These are phyloP conservation scores for Drosophila nebulosa DNA, from an alignment of 1,140 invertebrate genomes.

Conservation along the genomic window DNA sequence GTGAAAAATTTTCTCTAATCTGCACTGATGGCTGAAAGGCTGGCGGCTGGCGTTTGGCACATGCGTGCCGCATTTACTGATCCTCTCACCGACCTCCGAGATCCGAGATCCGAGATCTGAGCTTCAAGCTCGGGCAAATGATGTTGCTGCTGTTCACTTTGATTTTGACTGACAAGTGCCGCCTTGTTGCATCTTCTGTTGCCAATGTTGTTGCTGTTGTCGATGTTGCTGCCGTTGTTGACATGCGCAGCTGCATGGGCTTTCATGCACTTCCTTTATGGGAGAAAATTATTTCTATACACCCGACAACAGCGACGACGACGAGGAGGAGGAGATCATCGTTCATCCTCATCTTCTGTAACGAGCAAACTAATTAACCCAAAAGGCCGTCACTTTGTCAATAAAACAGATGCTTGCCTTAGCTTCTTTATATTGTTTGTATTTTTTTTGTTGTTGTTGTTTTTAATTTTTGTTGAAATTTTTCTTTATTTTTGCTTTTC, in stretches of 20 bases:
- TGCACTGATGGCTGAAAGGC: slow-evolving; percentile 55
- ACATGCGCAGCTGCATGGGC: slow-evolving; percentile 74
- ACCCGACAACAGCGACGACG: slow-evolving; percentile 41
- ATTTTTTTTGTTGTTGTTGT: slow-evolving; percentile 61
- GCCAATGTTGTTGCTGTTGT: slow-evolving; percentile 9
- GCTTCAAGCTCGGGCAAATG: slow-evolving; percentile 46
- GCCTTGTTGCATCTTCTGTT: slow-evolving; percentile 50
- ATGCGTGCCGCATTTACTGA: slow-evolving; percentile 61
- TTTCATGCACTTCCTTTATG: slow-evolving; percentile 73
- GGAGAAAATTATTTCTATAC: slow-evolving; percentile 75
- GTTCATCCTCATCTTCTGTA: slow-evolving; percentile 10
- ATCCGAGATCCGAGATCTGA: too few relatives aligned
- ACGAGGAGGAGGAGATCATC: neutral
- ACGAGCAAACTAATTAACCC: slow-evolving; percentile 68
- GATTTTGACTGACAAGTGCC: slow-evolving; percentile 79
- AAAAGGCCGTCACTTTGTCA: slow-evolving; percentile 53
- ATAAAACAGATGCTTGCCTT: slow-evolving; percentile 36
- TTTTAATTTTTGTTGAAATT: slow-evolving; percentile 31
- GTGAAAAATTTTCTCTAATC: slow-evolving; percentile 79
- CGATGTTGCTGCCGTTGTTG: slow-evolving; percentile 47
- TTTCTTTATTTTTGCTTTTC: slow-evolving; percentile 56
- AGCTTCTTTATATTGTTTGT: slow-evolving; percentile 38
- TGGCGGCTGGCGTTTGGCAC: slow-evolving; percentile 30
- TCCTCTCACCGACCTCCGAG: slow-evolving; percentile 8
- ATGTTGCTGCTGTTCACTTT: slow-evolving; percentile 69